A percentile compares a stretch with the other conserved stretches of the same genome.
These are phyloP conservation scores for Drosophila meridionalis DNA, from an alignment of 2,888 invertebrate species.

Conservation along the genomic window DNA sequence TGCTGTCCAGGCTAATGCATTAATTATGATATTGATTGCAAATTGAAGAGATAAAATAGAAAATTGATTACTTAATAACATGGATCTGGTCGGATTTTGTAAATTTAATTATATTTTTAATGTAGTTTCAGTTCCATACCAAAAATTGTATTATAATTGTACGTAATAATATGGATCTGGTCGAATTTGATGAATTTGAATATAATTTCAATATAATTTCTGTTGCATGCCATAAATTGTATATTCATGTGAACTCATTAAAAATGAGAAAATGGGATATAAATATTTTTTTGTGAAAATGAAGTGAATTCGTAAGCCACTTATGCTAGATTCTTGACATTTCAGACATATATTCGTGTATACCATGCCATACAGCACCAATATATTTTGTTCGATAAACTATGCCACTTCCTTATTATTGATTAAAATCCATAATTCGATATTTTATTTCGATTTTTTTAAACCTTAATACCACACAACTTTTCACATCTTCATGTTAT, in stretches of 20 bases:
- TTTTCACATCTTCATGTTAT: neutral
- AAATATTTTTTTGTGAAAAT: no score
- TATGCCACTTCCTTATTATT: neutral
- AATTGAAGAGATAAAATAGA: neutral
- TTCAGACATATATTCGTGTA: neutral
- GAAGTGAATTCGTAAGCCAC: no score
- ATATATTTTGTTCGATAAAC: neutral
- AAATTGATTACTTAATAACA: neutral
- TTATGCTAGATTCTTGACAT: neutral
- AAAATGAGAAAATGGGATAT: no score
- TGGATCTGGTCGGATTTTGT: neutral
- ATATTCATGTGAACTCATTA: no score
- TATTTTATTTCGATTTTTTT: neutral
- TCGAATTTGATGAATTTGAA: no score
- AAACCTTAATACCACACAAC: neutral
- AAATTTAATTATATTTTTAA: neutral
- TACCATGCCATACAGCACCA: neutral
- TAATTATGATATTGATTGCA: slow-evolving; percentile 18
- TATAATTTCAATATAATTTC: no score
- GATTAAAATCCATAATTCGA: neutral
- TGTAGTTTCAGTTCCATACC: neutral
- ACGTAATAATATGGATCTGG: no score
- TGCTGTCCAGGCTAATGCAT: slow-evolving; percentile 21
- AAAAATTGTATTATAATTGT: neutral
- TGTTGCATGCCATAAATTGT: no score